Conservation (phyloP, 2,797 vertebrate species). For the Taeniopygia guttata region DNA sequence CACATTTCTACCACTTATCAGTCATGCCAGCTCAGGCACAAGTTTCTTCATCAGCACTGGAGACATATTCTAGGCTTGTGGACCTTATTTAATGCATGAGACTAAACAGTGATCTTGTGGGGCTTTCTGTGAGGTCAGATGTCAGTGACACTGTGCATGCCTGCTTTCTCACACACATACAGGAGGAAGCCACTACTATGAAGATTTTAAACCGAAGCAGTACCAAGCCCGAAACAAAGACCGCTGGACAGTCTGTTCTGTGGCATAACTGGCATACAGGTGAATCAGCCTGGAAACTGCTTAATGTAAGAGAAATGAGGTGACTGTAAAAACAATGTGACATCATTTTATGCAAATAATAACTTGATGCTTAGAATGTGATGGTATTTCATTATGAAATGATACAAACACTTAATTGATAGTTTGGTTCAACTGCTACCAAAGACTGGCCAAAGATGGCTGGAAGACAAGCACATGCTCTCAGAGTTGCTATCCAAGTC, state of each 20-base stretch:
- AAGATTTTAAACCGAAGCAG: background rate
- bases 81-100: background rate
- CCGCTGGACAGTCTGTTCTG: background rate
- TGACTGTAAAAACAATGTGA: background rate
- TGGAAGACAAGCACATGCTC: background rate
- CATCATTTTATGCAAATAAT: slow-evolving; percentile 35
- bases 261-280: background rate
- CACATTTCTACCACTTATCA: background rate
- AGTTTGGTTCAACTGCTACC: background rate
- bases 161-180: background rate
- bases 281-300: background rate
- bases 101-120: background rate
- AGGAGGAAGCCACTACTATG: background rate
- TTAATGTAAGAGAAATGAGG: background rate
- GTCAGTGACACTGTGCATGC: background rate
- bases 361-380: background rate
- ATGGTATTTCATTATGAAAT: slow-evolving; percentile 1
- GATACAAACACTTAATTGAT: background rate
- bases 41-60: background rate
- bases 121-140: background rate
- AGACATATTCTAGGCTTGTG: background rate
- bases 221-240: background rate
- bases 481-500: background rate
- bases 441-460: background rate
- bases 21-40: background rate